A percentile compares a stretch with the other conserved stretches of the same genome.
Conservation (phyloP, 2,113 vertebrate genomes). For the Ceratotherium simum region DNA sequence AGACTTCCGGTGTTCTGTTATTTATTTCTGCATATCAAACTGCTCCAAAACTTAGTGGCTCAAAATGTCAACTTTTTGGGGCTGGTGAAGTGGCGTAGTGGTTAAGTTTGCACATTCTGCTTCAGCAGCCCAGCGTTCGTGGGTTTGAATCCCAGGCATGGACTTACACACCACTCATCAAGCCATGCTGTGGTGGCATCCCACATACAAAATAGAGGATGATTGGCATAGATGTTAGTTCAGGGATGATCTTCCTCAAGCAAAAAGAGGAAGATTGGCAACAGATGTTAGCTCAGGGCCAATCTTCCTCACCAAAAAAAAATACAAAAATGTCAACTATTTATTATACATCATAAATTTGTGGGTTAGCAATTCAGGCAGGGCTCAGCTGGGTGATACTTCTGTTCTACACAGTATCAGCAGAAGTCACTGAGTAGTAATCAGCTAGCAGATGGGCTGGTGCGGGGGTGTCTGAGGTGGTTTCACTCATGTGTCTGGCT, state of each 20-base stretch:
- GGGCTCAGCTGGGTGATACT: background rate
- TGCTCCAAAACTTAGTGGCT: background rate
- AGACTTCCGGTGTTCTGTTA: background rate
- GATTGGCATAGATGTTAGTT: too few relatives aligned
- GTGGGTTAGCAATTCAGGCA: background rate
- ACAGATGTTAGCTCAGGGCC: too few relatives aligned
- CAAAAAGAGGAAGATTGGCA: too few relatives aligned
- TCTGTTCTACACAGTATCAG: background rate
- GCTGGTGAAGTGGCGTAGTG: too few relatives aligned
- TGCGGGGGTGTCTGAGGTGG: background rate
- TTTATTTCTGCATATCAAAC: background rate
- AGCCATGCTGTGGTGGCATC: too few relatives aligned
- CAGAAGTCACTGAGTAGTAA: background rate
- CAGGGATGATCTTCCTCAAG: too few relatives aligned
- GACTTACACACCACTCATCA: too few relatives aligned
- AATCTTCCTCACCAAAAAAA: too few relatives aligned
- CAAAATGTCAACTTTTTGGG: background rate
- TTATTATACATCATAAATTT: background rate
- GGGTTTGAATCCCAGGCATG: too few relatives aligned
- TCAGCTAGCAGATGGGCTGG: background rate
- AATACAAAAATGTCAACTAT: background rate
- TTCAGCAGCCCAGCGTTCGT: too few relatives aligned
- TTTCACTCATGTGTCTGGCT: background rate
- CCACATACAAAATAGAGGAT: too few relatives aligned
- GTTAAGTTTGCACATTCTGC: too few relatives aligned